A percentile compares a stretch with the other conserved stretches of the same genome.
Evolutionary conservation across 2,888 invertebrate species (phyloP).

Genomic region (Crematogaster levior): DNA sequence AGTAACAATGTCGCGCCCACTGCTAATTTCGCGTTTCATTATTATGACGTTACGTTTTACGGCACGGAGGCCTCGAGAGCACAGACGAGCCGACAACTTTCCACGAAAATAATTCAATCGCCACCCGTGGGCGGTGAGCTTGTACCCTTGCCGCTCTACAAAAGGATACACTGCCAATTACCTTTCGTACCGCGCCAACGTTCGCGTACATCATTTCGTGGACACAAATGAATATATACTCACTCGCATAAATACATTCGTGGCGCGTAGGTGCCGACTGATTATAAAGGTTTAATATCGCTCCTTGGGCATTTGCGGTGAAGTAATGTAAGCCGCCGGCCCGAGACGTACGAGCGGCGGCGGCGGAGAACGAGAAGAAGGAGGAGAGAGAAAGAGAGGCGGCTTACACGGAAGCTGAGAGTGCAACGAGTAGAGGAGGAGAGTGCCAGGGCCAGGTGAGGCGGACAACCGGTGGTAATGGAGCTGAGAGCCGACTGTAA

Average conservation of each 20-base stretch:
- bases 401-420: constrained; percentile 24
- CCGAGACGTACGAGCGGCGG: constrained; percentile 59
- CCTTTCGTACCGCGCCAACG: constrained; percentile 46
- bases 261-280: constrained; percentile 73
- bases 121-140: constrained; percentile 17
- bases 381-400: constrained; percentile 21
- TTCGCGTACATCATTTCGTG: constrained; percentile 47
- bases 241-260: constrained; percentile 66
- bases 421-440: constrained; percentile 14
- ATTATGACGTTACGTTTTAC: not conserved
- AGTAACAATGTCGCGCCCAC: not conserved
- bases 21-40: not conserved
- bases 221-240: constrained; percentile 52
- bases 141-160: constrained; percentile 14
- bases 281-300: constrained; percentile 75
- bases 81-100: not conserved
- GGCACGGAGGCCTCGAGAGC: not conserved
- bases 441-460: constrained; percentile 69
- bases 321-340: constrained; percentile 68
- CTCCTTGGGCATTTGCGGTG: constrained; percentile 66
- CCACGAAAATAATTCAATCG: constrained; percentile 39
- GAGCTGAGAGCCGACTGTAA: constrained; percentile 79
- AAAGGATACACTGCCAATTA: constrained; percentile 53
- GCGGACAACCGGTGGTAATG: constrained; percentile 76
- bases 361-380: constrained; percentile 32